phyloP scores from a whole-genome alignment of 2,888 invertebrate species.

The Alitta virens region DNA sequence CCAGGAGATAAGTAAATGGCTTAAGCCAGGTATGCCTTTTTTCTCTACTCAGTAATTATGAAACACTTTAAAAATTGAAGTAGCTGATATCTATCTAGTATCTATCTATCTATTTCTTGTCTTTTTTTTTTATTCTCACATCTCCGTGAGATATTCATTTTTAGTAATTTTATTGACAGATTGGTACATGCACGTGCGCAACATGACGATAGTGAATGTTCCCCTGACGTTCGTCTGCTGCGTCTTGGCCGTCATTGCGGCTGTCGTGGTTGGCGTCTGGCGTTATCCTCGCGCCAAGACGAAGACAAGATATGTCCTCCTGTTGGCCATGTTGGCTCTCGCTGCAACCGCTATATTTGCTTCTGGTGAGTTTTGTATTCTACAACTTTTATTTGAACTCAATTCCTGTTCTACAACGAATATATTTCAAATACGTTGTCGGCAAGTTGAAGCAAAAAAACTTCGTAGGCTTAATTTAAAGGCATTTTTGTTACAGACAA shows the following conservation, averaged over 20 bases:
- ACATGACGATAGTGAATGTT: slow-evolving; percentile 19
- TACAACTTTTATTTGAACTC: neutral
- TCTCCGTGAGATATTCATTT: too few species aligned
- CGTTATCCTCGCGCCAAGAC: slow-evolving; percentile 12
- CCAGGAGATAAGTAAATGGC: slow-evolving; percentile 11
- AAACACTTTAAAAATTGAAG: too few species aligned
- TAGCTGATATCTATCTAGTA: too few species aligned
- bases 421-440: too few species aligned
- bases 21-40: slow-evolving; percentile 13
- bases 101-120: too few species aligned
- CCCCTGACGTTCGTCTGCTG: slow-evolving; percentile 18
- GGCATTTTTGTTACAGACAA: too few species aligned
- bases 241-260: slow-evolving; percentile 14
- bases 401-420: too few species aligned
- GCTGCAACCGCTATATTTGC: neutral
- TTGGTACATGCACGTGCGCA: slow-evolving; percentile 23
- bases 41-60: too few species aligned
- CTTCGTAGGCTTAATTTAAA: too few species aligned
- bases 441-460: too few species aligned
- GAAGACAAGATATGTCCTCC: slow-evolving; percentile 1
- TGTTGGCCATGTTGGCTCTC: slow-evolving; percentile 6
- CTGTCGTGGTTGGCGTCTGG: slow-evolving; percentile 5
- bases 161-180: slow-evolving; percentile 8
- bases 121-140: too few species aligned
- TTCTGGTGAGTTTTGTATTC: neutral